These are phyloP conservation scores for Taxidea taxus DNA, from an alignment of 2,113 vertebrate genomes.

Conservation along the genomic window DNA sequence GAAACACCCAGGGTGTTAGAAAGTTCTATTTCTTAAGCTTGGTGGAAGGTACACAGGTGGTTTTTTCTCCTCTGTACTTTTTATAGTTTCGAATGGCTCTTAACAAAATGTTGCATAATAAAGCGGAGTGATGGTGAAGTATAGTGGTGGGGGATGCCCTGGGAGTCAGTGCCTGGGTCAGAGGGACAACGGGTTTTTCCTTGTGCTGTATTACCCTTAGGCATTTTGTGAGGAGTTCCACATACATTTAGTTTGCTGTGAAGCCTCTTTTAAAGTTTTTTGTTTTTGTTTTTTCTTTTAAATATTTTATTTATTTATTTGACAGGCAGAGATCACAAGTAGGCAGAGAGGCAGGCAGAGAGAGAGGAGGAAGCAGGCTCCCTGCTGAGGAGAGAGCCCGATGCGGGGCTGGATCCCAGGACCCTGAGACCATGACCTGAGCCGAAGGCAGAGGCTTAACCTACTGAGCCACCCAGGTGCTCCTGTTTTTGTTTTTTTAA, in stretches of 20 bases:
- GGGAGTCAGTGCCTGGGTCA: too few relatives aligned
- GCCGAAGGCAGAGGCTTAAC: too few relatives aligned
- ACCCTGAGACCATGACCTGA: too few relatives aligned
- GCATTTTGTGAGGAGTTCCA: background rate
- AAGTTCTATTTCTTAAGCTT: background rate
- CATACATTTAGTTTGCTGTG: background rate
- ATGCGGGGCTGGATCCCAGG: too few relatives aligned
- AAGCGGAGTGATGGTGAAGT: background rate
- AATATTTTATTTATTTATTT: too few relatives aligned
- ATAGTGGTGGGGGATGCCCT: background rate
- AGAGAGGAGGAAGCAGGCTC: too few relatives aligned
- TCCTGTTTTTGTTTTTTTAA: background rate
- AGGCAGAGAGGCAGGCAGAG: too few relatives aligned
- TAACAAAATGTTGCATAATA: background rate
- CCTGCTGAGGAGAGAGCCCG: too few relatives aligned
- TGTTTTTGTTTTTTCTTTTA: background rate
- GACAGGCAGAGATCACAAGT: too few relatives aligned
- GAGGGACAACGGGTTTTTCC: background rate
- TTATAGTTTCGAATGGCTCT: background rate
- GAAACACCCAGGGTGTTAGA: too few relatives aligned
- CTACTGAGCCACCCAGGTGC: too few relatives aligned
- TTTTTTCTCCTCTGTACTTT: background rate
- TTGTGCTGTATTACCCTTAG: background rate
- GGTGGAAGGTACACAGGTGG: background rate
- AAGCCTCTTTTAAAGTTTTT: background rate